Conservation (phyloP, 2,113 vertebrate genomes). For the Pangasianodon gigas region DNA sequence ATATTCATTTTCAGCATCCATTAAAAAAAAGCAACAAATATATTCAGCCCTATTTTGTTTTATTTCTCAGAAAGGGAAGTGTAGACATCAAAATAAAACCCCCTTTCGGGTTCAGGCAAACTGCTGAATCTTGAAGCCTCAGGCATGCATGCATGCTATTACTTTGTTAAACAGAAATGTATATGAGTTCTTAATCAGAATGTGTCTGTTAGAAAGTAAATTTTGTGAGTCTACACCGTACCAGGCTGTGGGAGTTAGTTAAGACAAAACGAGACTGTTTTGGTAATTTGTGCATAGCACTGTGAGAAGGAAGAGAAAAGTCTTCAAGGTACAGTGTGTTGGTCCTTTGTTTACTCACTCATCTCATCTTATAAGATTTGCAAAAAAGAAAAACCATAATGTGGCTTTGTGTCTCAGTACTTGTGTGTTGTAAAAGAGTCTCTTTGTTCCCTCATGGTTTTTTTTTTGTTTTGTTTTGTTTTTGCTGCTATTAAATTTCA, state of each 20-base stretch:
- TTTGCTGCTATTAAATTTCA: constrained; percentile 41
- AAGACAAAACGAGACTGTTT: not conserved
- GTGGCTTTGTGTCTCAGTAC: not conserved
- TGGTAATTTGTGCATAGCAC: not conserved
- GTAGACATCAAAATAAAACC: not conserved
- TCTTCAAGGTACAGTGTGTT: not conserved
- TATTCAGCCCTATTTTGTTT: too few relatives aligned
- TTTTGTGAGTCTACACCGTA: not conserved
- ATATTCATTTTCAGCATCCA: too few relatives aligned
- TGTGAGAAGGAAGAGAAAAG: not conserved
- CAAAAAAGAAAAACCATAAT: not conserved
- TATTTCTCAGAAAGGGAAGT: not conserved
- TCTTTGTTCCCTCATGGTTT: not conserved
- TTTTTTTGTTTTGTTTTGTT: not conserved
- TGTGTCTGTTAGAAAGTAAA: not conserved
- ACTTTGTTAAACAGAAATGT: not conserved
- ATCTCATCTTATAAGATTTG: not conserved
- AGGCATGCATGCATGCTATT: too few relatives aligned
- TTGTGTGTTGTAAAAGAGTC: constrained; percentile 19
- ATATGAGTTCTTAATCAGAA: not conserved
- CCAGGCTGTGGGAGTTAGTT: not conserved
- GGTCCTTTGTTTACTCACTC: not conserved
- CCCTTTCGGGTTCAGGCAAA: too few relatives aligned
- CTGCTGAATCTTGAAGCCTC: not conserved
- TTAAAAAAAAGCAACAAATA: too few relatives aligned